Evolutionary conservation across 2,797 vertebrate genomes (phyloP), one percentile per base, ranked within the genome.

Genomic region (Clangula hyemalis): DNA sequence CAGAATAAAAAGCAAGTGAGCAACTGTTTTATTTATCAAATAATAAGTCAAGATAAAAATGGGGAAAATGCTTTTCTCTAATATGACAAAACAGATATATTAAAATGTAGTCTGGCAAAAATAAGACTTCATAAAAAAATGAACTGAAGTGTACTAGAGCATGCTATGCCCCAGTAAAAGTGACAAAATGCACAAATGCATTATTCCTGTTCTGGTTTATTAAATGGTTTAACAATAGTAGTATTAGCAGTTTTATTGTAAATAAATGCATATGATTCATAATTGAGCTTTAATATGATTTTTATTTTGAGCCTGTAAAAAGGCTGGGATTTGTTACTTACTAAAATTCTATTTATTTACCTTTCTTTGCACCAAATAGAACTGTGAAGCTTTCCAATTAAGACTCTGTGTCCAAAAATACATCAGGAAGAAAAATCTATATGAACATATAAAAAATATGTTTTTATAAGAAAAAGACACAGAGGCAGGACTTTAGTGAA

Each of bases 201-300:
- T 65, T 64, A 36, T 68, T 38, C 8, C 11, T 69, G 47, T 58
- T 61, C 41, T 58, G 30, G 14, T 69, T 74, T 80, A 84, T 70
- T 70, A 61, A 80, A 81, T 68, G 13, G 25, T 7, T 53, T 79
- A 93, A 86, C 56, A 94, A 89, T 24, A 89, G 47, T 83, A 91
- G 61, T 87, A 57, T 30, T 87, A 93, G 58, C 43, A 87, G 94
- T 71, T 94, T 96, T 92, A 93, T 87, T 95, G 80, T 85, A 95
- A 94, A 97, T 93, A 96, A 97, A 96, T 94, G 53, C 39, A 89
- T 74, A 62, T 66, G 64, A 85, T 89, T 95, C 88, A 47, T 91
- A 94, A 94, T 32, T 89, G 75, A 78, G 10, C 15, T 80, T 85
- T 71, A 60, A 24, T 38, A 56, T 64, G 30, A 15, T 72, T 93